These are phyloP conservation scores for Poecilia picta DNA, from an alignment of 2,797 vertebrate genomes.

Conservation along the genomic window DNA sequence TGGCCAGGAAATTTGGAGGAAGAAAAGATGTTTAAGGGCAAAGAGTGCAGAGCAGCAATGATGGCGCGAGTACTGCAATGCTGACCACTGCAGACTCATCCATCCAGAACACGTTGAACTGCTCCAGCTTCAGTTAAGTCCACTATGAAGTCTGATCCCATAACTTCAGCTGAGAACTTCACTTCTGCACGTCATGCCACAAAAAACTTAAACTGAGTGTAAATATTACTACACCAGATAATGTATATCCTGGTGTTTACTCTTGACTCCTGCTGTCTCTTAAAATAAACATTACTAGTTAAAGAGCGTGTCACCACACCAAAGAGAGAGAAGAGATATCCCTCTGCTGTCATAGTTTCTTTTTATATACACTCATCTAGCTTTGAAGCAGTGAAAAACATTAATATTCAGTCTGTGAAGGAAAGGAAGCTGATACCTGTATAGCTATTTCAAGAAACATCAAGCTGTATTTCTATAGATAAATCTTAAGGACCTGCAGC, in stretches of 20 bases:
- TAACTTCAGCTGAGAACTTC: constrained; percentile 40
- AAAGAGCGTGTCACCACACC: constrained; percentile 42
- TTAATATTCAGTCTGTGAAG: constrained; percentile 39
- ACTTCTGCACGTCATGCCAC: constrained; percentile 7
- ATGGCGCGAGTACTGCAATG: constrained; percentile 54
- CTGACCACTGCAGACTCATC: constrained; percentile 65
- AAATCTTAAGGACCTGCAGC: constrained; percentile 3
- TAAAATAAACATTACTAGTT: constrained; percentile 36
- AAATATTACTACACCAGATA: constrained; percentile 20
- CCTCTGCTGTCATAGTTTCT: constrained; percentile 48
- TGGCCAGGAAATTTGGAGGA: constrained; percentile 13
- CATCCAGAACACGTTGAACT: constrained; percentile 67
- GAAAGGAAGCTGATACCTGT: constrained; percentile 23
- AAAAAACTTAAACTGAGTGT: constrained; percentile 30
- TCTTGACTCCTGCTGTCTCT: neutral
- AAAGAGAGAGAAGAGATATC: constrained; percentile 50
- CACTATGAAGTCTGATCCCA: constrained; percentile 41
- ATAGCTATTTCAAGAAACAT: constrained; percentile 29
- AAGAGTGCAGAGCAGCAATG: constrained; percentile 8
- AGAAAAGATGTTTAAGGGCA: constrained; percentile 7
- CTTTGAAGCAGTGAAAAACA: constrained; percentile 41
- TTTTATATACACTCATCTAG: constrained; percentile 44
- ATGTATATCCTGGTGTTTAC: neutral
- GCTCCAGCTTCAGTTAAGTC: constrained; percentile 49
- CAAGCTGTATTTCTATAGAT: constrained; percentile 13